Base-by-base conservation (phyloP, 2,888 invertebrate genomes). In the Tineola bisselliella region DNA sequence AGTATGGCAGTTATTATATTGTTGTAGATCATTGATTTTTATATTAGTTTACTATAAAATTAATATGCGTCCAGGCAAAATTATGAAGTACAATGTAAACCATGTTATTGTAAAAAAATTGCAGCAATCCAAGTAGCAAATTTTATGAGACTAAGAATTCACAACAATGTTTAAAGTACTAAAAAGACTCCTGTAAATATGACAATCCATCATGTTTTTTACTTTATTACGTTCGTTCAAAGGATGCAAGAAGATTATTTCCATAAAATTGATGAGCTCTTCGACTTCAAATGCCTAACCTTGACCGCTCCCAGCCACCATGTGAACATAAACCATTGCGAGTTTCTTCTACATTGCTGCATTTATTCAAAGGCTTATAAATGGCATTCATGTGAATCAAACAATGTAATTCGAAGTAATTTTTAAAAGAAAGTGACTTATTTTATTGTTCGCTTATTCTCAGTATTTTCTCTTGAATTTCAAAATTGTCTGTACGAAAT, bases 181-280 rank as follows among this genome's bases (percentile, higher is more conserved):
- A 13, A 15, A 54, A 54, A 54, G 12, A 8, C 56, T 30, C 19
- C n/a, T 13, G 56, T 56, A 56, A 56, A 61, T 75, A 71, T 70
- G 75, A 71, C 75, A 74, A 84, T 84, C 76, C 70, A 84, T 84
- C 83, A 81, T 70, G 66, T 69, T 73, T 70, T 73, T 74, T 75
- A 74, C 73, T 77, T 78, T 77, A 79, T 81, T 81, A 74, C 80
- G 70, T 67, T 70, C 73, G 64, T 70, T 69, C n/a, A 58, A 58
- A 33, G 75, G 75, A 80, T 77, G 75, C 76, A 74, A 71, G 76
- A 69, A 76, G 76, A 79, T 78, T 82, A 81, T 83, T 83, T 82
- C 79, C 81, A 78, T 79, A 75, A 73, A 78, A 82, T 83, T 83
- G 80, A 84, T 83, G 81, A 74, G 77, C 75, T 68, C 69, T 70